These are phyloP conservation scores for Andinoacara biseriatus DNA, from an alignment of 2,113 vertebrate genomes.

Conservation along the genomic window DNA sequence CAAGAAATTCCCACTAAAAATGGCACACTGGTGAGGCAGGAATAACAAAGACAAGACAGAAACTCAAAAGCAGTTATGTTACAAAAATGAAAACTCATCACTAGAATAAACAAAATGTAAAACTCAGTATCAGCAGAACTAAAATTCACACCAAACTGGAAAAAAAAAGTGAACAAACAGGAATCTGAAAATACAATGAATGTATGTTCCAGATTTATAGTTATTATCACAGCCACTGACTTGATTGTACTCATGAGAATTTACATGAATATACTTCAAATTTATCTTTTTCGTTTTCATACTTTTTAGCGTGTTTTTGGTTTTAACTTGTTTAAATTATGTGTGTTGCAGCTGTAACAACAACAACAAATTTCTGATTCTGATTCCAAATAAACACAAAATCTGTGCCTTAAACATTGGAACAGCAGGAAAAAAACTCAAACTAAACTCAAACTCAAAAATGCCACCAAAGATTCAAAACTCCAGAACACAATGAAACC, in stretches of 20 bases:
- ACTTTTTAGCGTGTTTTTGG: no score
- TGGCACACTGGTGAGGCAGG: neutral
- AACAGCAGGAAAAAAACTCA: neutral
- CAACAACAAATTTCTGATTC: no score
- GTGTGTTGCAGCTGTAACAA: no score
- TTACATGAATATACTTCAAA: no score
- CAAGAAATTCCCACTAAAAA: neutral
- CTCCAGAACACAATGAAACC: neutral
- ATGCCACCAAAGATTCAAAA: fast-evolving
- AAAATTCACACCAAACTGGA: neutral
- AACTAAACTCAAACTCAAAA: neutral
- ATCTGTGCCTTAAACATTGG: neutral
- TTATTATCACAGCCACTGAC: no score
- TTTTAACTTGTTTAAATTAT: no score
- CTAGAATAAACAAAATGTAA: neutral
- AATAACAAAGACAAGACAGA: neutral
- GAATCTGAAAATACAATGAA: neutral
- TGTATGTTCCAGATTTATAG: no score
- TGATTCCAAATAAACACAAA: neutral
- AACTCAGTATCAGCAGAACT: neutral
- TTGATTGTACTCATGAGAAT: no score
- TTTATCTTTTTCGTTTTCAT: no score
- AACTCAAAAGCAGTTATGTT: neutral
- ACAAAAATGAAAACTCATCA: neutral
- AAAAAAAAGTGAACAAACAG: neutral